Base-by-base conservation (phyloP, 2,888 invertebrate genomes). In the Acanthopleura granulata region DNA sequence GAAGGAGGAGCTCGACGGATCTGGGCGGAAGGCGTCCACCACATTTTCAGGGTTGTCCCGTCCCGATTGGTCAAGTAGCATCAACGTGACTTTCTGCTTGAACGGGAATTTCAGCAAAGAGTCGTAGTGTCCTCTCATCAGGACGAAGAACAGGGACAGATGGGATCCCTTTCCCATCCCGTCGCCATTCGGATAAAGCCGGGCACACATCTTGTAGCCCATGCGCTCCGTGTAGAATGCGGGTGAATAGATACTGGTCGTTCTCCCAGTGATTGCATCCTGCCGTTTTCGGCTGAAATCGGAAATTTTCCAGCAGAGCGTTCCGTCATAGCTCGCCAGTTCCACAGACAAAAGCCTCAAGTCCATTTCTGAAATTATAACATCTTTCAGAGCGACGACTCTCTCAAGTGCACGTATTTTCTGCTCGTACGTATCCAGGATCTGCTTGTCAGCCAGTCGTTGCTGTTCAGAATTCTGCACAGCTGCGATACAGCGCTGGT, bases 11-110 rank as follows among this genome's bases (percentile, higher is more conserved):
- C 88, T 89, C 66, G 81, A 82, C 0, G 87, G 86, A 78, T 90
- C 90, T 0, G 90, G 90, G 57, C 86, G 78, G 80, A 90, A 90
- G 0, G 89, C 85, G 75, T 90, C 90, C n/a, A 87, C 77, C 6
- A 89, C 79, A 49, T 75, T 62, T 40, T 71, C 49, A 15, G 82
- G 78, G 57, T 75, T 66, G 27, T 71, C 71, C 16, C 82, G 78
- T 49, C 81, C 83, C 62, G 82, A 84, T 79, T 90, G 90, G 77
- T 90, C 89, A 0, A 89, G 77, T 75, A 90, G 81, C 82, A 87
- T 87, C 62, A 90, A 83, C 0, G 88, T 88, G 3, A 90, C 89
- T 73, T 87, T 82, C 76, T 86, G 86, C 12, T 79, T 76, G 75
- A 89, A 89, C 0, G 90, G 90, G 90, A 90, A 90, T 14, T 75